Base-by-base conservation (phyloP, 2,113 vertebrate species). In the Peucedramus taeniatus region DNA sequence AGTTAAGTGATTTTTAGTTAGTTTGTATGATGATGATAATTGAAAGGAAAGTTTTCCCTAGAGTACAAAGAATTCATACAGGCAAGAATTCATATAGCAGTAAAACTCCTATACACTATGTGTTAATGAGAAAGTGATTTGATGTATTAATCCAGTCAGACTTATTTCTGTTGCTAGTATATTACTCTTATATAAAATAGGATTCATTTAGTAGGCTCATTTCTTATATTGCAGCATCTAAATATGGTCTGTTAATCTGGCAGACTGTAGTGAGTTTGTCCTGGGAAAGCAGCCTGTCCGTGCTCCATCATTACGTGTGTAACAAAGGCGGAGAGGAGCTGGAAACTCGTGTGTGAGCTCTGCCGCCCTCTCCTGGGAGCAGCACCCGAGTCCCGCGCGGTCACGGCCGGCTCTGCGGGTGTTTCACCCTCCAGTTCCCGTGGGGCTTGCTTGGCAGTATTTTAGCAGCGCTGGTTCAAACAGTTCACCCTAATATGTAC, bases 281-380 rank as follows among this genome's bases (percentile, higher is more conserved):
- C 28, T 59, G 42, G 11, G 66, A 11, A 21, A 65, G 75, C 40
- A 71, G 42, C 33, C 60, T 72, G 60, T 31, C 21, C 8, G 19
- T 15, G 45, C 81, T 92, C 44, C 39, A 4, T 51, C 57, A 4
- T 24, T 39, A 7, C 2, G 31, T 7, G 39, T 22, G 6, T 50
- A 21, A 57, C 39, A 40, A 30, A 66, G 63, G 66, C 19, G 12
- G 5, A 17, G n/a, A 70, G 68, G 64, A 30, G 54, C 1, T 24
- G 56, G 35, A 10, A 51, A 21, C 28, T 57, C 30, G 6, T 35
- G 21, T 28, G 37, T 61, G 95, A 92, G 13, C 75, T 45, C 8
- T 70, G 66, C 95, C 91, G 91, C 94, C 96, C 94, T 97, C 93
- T 97, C 49, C 89, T 81, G 96, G 96, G 94, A 95, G 31, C 39